A percentile compares a stretch with the other conserved stretches of the same genome.
Conservation (phyloP, 2,797 vertebrate species). For the Poeciliopsis turneri region DNA sequence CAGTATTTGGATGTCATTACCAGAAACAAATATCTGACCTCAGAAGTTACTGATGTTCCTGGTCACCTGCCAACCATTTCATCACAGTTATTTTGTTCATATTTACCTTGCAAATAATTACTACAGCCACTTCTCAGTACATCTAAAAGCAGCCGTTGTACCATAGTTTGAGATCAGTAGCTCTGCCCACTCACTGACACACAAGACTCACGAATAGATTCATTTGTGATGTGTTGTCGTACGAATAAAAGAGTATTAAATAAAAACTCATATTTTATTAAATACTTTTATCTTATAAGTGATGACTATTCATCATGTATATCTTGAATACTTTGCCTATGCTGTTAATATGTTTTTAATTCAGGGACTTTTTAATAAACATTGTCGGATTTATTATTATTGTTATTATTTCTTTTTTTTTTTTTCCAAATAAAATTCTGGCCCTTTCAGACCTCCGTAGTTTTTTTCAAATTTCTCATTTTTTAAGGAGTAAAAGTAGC, state of each 20-base stretch:
- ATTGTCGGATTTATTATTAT: constrained; percentile 20
- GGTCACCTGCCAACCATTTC: not conserved
- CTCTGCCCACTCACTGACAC: not conserved
- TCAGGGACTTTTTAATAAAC: not conserved
- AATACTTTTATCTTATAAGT: not conserved
- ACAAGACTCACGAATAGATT: not conserved
- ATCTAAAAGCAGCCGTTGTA: not conserved
- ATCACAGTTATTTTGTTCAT: not conserved
- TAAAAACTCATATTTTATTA: not conserved
- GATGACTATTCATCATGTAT: not conserved
- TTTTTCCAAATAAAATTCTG: not conserved
- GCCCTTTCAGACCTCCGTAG: not conserved
- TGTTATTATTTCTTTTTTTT: no score
- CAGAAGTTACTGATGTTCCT: not conserved
- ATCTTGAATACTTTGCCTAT: not conserved
- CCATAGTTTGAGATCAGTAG: not conserved
- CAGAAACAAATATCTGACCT: not conserved
- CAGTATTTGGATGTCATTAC: not conserved
- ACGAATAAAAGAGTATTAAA: not conserved
- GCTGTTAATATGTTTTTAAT: not conserved
- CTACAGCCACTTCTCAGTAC: not conserved
- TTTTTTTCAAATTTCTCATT: not conserved
- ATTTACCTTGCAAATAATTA: constrained; percentile 3
- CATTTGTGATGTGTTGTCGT: not conserved
- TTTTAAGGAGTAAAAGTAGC: not conserved